Conservation (phyloP, 2,888 invertebrate genomes). For the Diaprepes abbreviatus region DNA sequence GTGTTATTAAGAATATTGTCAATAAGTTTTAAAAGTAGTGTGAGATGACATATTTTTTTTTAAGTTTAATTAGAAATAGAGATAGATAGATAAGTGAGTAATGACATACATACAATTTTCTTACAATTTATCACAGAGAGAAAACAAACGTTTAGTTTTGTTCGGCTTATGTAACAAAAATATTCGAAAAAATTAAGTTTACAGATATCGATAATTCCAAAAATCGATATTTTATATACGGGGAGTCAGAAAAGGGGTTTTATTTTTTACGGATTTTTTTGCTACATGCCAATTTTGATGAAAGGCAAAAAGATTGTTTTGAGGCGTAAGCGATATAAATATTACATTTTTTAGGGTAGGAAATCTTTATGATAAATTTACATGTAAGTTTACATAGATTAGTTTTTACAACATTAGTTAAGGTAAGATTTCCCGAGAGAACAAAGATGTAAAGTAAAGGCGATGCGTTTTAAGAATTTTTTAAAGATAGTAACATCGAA, state of each 20-base stretch:
- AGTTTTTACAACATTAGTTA: conserved; percentile 20
- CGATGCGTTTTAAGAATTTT: too few species aligned
- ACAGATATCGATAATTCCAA: too few species aligned
- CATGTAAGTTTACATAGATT: neutral
- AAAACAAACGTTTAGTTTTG: conserved; percentile 29
- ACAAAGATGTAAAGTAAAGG: too few species aligned
- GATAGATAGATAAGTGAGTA: conserved; percentile 7
- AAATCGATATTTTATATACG: too few species aligned
- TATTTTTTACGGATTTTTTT: neutral
- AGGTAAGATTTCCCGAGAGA: conserved; percentile 17
- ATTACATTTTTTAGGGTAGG: neutral
- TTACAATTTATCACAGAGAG: conserved; percentile 47
- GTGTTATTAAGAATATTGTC: neutral
- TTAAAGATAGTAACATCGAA: neutral
- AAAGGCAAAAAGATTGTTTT: conserved; percentile 15
- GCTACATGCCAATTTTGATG: conserved; percentile 1
- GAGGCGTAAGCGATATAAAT: neutral
- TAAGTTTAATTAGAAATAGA: neutral
- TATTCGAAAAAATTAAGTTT: neutral
- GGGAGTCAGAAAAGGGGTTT: neutral
- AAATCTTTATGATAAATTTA: conserved; percentile 16
- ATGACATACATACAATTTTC: conserved; percentile 36
- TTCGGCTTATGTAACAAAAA: conserved; percentile 9
- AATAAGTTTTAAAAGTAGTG: conserved; percentile 32
- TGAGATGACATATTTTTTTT: conserved; percentile 12